Percentiles rank a stretch among this genome's conserved stretches.
These are phyloP conservation scores for Ochropleura leucogaster DNA, from an alignment of 2,888 invertebrate genomes.

Conservation along the genomic window DNA sequence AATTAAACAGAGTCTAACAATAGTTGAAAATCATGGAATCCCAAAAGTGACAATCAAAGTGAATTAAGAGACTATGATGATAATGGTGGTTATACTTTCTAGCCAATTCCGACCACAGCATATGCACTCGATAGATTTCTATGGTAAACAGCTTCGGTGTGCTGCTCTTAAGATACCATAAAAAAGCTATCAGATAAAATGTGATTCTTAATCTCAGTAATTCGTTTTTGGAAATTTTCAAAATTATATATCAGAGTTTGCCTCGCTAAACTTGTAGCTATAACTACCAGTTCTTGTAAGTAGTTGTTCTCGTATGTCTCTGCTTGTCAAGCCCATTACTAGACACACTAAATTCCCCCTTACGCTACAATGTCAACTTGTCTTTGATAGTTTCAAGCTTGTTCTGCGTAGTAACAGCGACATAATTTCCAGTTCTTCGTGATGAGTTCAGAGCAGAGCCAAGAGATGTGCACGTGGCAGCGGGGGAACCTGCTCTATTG, in stretches of 20 bases:
- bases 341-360: conserved; percentile 13
- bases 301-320: neutral
- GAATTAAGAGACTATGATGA: neutral
- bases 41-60: neutral
- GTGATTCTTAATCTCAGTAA: neutral
- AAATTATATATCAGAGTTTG: neutral
- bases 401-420: conserved; percentile 20
- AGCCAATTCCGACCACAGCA: neutral
- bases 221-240: neutral
- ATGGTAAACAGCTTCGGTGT: neutral
- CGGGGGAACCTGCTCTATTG: conserved; percentile 97
- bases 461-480: conserved; percentile 97
- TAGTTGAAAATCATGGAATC: too few relatives aligned
- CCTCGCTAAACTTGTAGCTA: neutral
- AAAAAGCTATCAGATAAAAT: neutral
- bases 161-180: neutral
- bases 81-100: neutral
- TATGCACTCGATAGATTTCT: neutral
- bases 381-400: neutral
- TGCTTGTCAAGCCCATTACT: conserved; percentile 4
- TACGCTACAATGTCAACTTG: conserved; percentile 8
- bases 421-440: conserved; percentile 93
- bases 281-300: neutral
- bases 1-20: too few relatives aligned
- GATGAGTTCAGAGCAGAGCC: conserved; percentile 98